Conservation (phyloP, 2,113 vertebrate species). For the Dasyprocta punctata region DNA sequence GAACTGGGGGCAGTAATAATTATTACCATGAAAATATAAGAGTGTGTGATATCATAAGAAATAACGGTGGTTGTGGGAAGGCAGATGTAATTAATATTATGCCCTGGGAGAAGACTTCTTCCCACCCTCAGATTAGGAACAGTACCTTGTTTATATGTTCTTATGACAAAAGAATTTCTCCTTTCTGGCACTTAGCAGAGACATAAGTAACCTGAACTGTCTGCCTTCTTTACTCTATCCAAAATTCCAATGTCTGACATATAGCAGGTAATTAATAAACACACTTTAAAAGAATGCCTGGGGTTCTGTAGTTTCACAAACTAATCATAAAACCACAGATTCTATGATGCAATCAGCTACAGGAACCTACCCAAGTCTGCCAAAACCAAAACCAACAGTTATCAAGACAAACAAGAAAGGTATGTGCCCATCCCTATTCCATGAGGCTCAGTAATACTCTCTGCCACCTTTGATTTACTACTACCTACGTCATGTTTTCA, state of each 20-base stretch:
- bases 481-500: not conserved
- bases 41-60: not conserved
- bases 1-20: not conserved
- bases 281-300: slow-evolving; percentile 28
- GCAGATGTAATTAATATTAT: not conserved
- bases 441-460: not conserved
- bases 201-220: not conserved
- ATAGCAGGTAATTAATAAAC: slow-evolving; percentile 26
- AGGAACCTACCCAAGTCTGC: not conserved
- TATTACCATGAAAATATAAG: not conserved
- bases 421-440: not conserved
- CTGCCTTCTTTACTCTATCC: not conserved
- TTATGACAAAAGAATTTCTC: not conserved
- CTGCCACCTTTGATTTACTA: not conserved
- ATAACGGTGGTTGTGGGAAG: not conserved
- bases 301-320: slow-evolving; percentile 42
- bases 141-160: not conserved
- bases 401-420: not conserved
- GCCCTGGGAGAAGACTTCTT: slow-evolving; percentile 16
- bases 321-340: slow-evolving; percentile 20
- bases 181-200: not conserved
- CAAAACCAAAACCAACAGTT: slow-evolving; percentile 46
- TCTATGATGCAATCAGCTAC: not conserved
- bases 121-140: not conserved
- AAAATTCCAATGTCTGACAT: not conserved